phyloP scores from a whole-genome alignment of 2,888 invertebrate genomes.

The Stenolophus ochropezus region DNA sequence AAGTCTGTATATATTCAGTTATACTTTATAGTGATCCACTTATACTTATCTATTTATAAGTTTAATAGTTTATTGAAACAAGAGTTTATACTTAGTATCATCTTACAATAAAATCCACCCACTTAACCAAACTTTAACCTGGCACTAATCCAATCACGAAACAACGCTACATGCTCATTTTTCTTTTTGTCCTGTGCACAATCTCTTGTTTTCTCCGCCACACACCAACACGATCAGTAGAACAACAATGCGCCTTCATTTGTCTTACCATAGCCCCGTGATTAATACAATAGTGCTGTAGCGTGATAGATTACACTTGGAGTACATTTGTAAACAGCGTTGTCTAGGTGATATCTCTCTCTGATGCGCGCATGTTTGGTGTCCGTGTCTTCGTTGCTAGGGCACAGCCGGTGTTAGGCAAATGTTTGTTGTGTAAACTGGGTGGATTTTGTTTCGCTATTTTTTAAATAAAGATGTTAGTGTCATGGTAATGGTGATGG shows the following conservation, averaged over 20 bases:
- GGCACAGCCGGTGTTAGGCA: slow-evolving; percentile 1
- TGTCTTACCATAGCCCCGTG: slow-evolving; percentile 37
- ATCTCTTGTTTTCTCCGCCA: slow-evolving; percentile 11
- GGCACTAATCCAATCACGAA: neutral
- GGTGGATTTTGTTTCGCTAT: slow-evolving; percentile 26
- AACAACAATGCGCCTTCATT: slow-evolving; percentile 34
- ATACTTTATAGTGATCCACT: no score
- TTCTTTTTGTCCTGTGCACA: neutral
- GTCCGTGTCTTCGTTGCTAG: slow-evolving; percentile 4
- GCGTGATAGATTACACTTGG: slow-evolving; percentile 62
- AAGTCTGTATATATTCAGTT: no score
- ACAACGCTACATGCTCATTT: slow-evolving; percentile 8
- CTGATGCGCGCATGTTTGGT: slow-evolving; percentile 2
- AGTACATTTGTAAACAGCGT: slow-evolving; percentile 63
- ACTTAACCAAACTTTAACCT: neutral
- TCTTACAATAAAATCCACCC: neutral
- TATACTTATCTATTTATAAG: neutral
- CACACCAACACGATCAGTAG: slow-evolving; percentile 9
- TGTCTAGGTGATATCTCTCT: slow-evolving; percentile 49
- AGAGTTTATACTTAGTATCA: neutral
- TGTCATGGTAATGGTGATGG: slow-evolving; percentile 2
- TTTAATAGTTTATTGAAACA: neutral
- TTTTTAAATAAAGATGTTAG: slow-evolving; percentile 19
- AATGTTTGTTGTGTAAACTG: slow-evolving; percentile 34
- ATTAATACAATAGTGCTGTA: slow-evolving; percentile 61